A percentile compares a stretch with the other conserved stretches of the same genome.
These are phyloP conservation scores for Lanistes nyassanus DNA, from an alignment of 1,140 invertebrate genomes.

Conservation along the genomic window DNA sequence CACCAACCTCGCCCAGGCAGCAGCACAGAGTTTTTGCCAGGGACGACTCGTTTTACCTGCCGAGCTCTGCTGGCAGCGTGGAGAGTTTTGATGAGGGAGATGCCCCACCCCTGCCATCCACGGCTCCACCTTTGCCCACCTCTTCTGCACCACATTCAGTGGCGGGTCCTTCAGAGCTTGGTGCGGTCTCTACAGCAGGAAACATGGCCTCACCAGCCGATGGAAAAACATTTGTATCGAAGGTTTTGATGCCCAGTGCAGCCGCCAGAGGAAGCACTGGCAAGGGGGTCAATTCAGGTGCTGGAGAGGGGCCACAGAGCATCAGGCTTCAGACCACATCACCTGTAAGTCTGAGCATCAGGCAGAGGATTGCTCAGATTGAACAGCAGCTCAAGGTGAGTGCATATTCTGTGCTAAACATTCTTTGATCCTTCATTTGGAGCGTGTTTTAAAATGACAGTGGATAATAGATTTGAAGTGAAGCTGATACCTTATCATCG, in stretches of 20 bases:
- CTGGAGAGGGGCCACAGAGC: slow-evolving; percentile 6
- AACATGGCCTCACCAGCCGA: neutral
- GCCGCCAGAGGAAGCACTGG: neutral
- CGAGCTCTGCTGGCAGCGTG: slow-evolving; percentile 28
- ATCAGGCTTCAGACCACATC: slow-evolving; percentile 20
- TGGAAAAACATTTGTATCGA: slow-evolving; percentile 18
- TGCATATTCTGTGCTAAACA: neutral
- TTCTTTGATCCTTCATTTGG: no score
- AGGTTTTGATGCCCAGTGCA: neutral
- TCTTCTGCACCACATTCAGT: neutral
- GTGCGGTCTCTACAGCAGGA: slow-evolving; percentile 9
- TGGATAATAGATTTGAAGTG: no score
- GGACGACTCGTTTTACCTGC: slow-evolving; percentile 41
- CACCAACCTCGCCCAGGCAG: slow-evolving; percentile 27
- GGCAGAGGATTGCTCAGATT: slow-evolving; percentile 46
- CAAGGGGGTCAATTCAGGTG: slow-evolving; percentile 14
- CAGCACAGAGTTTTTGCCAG: slow-evolving; percentile 21
- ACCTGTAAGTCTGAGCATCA: slow-evolving; percentile 37
- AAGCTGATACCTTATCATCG: no score
- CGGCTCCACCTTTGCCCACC: slow-evolving; percentile 17
- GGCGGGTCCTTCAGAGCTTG: slow-evolving; percentile 8
- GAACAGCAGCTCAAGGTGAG: slow-evolving; percentile 49
- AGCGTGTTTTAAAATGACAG: no score
- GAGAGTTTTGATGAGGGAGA: slow-evolving; percentile 30
- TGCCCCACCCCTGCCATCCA: slow-evolving; percentile 29